phyloP scores from a whole-genome alignment of 2,113 vertebrate species.

The Stegostoma tigrinum region DNA sequence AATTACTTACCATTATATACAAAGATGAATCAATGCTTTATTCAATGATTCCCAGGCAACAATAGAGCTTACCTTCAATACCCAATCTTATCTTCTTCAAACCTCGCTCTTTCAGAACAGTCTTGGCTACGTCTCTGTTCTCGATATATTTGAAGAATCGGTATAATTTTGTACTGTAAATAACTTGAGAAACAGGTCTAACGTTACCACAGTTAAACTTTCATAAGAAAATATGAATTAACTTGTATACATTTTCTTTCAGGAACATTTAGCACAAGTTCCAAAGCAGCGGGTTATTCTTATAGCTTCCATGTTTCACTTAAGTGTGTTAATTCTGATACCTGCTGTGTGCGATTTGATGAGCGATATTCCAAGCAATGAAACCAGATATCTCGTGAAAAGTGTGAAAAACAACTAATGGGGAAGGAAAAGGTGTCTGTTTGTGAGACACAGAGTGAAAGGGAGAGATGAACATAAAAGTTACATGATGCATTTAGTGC shows the following conservation, averaged over 20 bases:
- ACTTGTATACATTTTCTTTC: slow-evolving; percentile 27
- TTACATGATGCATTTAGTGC: neutral
- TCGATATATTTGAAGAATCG: slow-evolving; percentile 99
- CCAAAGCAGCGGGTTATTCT: neutral
- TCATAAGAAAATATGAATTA: slow-evolving; percentile 46
- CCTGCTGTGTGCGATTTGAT: neutral
- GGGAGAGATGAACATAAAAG: neutral
- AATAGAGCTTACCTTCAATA: slow-evolving; percentile 80
- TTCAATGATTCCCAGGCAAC: neutral
- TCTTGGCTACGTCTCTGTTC: slow-evolving; percentile 96
- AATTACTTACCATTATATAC: neutral
- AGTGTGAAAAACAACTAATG: neutral
- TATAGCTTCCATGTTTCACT: neutral
- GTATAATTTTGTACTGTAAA: slow-evolving; percentile 98
- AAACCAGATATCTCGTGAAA: neutral
- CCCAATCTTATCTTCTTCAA: slow-evolving; percentile 96
- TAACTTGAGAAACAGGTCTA: slow-evolving; percentile 64
- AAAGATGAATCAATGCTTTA: neutral
- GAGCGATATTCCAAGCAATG: neutral
- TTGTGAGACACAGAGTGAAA: too few species aligned
- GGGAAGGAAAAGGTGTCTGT: neutral
- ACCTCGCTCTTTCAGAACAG: slow-evolving; percentile 90
- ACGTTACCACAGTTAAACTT: slow-evolving; percentile 46
- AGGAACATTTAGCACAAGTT: neutral
- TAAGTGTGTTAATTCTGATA: neutral